Evolutionary conservation across 2,797 vertebrate species (phyloP).

Genomic region (Carapus acus): DNA sequence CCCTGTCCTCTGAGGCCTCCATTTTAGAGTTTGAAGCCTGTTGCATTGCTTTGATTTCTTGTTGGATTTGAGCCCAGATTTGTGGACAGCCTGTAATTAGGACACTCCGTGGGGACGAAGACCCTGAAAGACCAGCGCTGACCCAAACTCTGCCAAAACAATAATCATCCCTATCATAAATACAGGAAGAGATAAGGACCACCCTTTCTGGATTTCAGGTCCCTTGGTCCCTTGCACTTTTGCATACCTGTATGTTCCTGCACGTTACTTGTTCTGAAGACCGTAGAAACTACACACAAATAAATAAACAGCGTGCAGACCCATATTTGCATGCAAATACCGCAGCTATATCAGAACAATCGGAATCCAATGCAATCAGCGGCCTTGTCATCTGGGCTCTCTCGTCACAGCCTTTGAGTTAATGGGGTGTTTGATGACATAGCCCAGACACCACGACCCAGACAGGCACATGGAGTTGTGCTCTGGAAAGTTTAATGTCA

Average conservation of each 20-base stretch:
- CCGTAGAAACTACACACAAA: conserved; percentile 33
- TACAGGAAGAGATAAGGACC: conserved; percentile 61
- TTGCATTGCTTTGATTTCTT: conserved; percentile 53
- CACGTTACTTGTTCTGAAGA: too few relatives aligned
- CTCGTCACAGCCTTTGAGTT: conserved; percentile 33
- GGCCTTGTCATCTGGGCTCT: conserved; percentile 26
- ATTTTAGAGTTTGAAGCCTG: conserved; percentile 29
- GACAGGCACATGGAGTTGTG: conserved; percentile 30
- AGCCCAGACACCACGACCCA: conserved; percentile 44
- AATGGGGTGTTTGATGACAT: conserved; percentile 51
- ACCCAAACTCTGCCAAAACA: conserved; percentile 36
- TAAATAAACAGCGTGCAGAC: conserved; percentile 15
- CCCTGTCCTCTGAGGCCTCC: conserved; percentile 24
- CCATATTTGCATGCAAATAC: conserved; percentile 5
- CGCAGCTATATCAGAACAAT: conserved; percentile 7
- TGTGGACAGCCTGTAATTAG: conserved; percentile 49
- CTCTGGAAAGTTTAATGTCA: conserved; percentile 50
- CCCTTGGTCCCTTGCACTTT: conserved; percentile 23
- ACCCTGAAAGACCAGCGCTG: conserved; percentile 47
- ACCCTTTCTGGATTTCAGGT: conserved; percentile 55
- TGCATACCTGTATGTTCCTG: conserved; percentile 22
- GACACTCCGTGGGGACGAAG: conserved; percentile 38
- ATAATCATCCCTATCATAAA: conserved; percentile 51
- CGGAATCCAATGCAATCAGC: conserved; percentile 5
- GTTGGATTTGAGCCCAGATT: conserved; percentile 30